Evolutionary conservation across 2,113 vertebrate genomes (phyloP), one percentile per base, ranked within the genome.

Genomic region (Jacana jacana): DNA sequence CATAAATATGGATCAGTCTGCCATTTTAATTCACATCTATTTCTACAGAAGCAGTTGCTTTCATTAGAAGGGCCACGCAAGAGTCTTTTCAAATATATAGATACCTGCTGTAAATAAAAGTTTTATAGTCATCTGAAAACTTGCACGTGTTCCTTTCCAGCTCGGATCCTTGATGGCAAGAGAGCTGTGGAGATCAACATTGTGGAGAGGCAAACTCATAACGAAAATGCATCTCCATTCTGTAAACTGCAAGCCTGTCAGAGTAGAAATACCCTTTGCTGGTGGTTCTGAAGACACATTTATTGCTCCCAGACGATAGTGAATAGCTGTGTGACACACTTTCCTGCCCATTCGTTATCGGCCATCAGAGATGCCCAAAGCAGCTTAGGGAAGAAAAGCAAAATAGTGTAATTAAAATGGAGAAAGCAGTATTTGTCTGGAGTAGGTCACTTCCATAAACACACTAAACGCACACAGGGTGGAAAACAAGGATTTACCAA

Each of bases 1-100:
- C 90, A 89, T 85, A 88, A 87, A 82, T 76, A 95, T 24, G 44
- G 84, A 95, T 89, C 89, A 79, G 48, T 54, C 61, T 95, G 96
- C 85, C 75, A 71, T 93, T 92, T 90, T 72, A 91, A 89, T 73
- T 94, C 94, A 52, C 52, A 87, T 75, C 48, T 91, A 40, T 57
- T 77, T 66, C 73, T 78, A 77, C 70, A 89, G 84, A 81, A 92
- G 68, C 35, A 46, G 84, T 52, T 75, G 73, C 77, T 93, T 92
- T 78, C 86, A 87, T 89, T 95, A 87, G 51, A 83, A 82, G 25
- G 75, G 42, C 65, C 58, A 35, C 25, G 40, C 75, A 79, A 92
- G 70, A 80, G 37, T 57, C 63, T 81, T 82, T 69, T 79, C 69
- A 72, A 71, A 82, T 72, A 65, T 17, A 91, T 0, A 31, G 65